phyloP scores from a whole-genome alignment of 2,888 invertebrate genomes.

The Rhingia rostrata region DNA sequence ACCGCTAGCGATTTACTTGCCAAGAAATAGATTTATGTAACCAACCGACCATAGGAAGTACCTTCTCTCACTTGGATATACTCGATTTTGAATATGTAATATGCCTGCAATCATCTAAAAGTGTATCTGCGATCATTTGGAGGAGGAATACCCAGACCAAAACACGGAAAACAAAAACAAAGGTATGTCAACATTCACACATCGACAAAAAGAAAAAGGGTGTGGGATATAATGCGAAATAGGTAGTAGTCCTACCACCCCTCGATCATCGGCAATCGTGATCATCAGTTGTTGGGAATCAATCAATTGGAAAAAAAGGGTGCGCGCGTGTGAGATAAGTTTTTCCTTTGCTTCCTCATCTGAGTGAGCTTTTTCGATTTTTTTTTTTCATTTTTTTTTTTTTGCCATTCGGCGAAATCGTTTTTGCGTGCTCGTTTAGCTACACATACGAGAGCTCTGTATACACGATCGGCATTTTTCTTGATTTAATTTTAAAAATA shows the following conservation, averaged over 20 bases:
- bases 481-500: conserved; percentile 66
- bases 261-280: conserved; percentile 22
- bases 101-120: conserved; percentile 52
- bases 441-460: conserved; percentile 18
- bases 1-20: conserved; percentile 52
- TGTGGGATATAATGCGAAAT: conserved; percentile 56
- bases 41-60: conserved; percentile 54
- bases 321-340: conserved; percentile 71
- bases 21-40: conserved; percentile 71
- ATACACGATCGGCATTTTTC: conserved; percentile 57
- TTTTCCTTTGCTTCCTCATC: conserved; percentile 59
- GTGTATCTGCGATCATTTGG: conserved; percentile 31
- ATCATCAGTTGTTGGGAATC: conserved; percentile 53
- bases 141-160: conserved; percentile 5
- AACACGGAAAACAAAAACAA: conserved; percentile 16
- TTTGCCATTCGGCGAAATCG: conserved; percentile 36
- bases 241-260: not conserved
- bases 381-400: conserved; percentile 22
- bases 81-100: conserved; percentile 57
- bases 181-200: conserved; percentile 47
- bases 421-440: conserved; percentile 56
- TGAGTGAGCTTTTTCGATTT: conserved; percentile 50
- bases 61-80: conserved; percentile 56
- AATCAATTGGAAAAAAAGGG: conserved; percentile 73
- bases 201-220: conserved; percentile 46